A percentile compares a stretch with the other conserved stretches of the same genome.
Evolutionary conservation across 2,113 vertebrate species (phyloP).

Genomic region (Tupaia tana): DNA sequence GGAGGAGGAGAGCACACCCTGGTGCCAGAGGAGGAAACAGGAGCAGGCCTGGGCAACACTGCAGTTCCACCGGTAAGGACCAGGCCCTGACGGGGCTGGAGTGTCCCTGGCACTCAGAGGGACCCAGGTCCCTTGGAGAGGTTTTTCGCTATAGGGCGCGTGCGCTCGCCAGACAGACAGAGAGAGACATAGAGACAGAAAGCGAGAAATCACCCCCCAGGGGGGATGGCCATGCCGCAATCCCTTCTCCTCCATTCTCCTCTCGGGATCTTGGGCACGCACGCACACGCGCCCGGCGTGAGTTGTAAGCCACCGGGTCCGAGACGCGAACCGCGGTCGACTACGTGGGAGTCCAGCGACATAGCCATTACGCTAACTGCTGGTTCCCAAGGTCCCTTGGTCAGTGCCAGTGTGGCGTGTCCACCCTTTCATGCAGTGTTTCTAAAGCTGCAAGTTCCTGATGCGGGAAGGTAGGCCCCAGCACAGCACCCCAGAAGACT

Average conservation of each 20-base stretch:
- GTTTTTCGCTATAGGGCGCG: no score
- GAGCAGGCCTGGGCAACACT: rapidly evolving
- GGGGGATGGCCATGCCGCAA: no score
- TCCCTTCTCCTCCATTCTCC: no score
- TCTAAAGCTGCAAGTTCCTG: conserved; percentile 17
- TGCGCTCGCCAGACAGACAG: no score
- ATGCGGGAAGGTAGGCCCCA: not conserved
- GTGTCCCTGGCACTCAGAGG: not conserved
- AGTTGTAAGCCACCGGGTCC: no score
- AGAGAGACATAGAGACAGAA: no score
- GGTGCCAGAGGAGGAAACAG: not conserved
- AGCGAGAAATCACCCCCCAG: no score
- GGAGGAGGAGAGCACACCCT: not conserved
- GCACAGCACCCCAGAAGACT: not conserved
- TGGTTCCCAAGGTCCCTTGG: not conserved
- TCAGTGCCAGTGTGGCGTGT: not conserved
- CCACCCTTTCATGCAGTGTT: not conserved
- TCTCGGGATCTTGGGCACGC: no score
- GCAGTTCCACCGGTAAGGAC: conserved; percentile 11
- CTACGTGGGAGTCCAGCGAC: no score
- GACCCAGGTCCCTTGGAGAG: not conserved
- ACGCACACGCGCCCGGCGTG: no score
- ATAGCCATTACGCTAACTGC: no score
- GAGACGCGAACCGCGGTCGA: no score
- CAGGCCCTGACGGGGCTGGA: not conserved